These are phyloP conservation scores for Bombus difficillimus DNA, from an alignment of 1,140 invertebrate species.

Conservation along the genomic window DNA sequence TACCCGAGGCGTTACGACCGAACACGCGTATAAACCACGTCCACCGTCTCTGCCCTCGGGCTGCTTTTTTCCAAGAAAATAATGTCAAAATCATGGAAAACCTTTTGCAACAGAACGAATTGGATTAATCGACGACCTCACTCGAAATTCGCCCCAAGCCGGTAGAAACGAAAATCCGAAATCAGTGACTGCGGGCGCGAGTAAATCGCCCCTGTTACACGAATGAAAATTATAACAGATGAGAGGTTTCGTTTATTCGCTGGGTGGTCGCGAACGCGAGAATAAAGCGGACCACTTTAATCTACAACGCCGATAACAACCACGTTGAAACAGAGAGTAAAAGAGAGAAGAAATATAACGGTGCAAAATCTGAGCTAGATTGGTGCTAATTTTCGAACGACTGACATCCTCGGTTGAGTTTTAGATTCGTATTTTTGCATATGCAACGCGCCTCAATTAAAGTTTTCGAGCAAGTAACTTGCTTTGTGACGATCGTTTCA, in stretches of 20 bases:
- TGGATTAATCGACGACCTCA: not conserved
- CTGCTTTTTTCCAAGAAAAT: not conserved
- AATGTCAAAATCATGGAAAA: not conserved
- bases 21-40: not conserved
- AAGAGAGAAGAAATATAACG: too few relatives aligned
- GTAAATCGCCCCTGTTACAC: not conserved
- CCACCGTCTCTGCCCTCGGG: not conserved
- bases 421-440: too few relatives aligned
- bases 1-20: not conserved
- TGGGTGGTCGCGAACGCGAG: not conserved
- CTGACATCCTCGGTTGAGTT: too few relatives aligned
- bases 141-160: not conserved
- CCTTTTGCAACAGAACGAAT: not conserved
- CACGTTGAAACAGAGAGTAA: not conserved
- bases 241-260: constrained; percentile 7
- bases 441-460: too few relatives aligned
- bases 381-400: too few relatives aligned
- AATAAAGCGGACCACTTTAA: constrained; percentile 5
- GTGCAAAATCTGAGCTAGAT: too few relatives aligned
- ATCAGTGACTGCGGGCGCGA: not conserved
- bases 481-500: too few relatives aligned
- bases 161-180: not conserved
- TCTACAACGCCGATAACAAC: not conserved
- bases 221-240: not conserved
- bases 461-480: too few relatives aligned